Conservation (phyloP, 2,113 vertebrate genomes). For the Budorcas taxicolor region DNA sequence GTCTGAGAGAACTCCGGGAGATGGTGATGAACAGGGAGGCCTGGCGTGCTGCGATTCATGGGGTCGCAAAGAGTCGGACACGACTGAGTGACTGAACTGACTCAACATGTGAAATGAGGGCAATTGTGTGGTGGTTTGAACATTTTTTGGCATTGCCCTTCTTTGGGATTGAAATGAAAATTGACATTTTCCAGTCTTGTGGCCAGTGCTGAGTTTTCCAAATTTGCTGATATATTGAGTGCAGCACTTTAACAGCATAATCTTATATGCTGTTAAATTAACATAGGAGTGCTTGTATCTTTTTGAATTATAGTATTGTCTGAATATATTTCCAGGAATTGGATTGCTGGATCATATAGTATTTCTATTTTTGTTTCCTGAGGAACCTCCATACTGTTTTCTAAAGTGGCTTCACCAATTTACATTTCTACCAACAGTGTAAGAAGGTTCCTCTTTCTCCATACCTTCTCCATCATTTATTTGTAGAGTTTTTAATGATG, state of each 20-base stretch:
- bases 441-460: neutral
- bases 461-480: neutral
- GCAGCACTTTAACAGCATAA: neutral
- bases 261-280: neutral
- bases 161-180: neutral
- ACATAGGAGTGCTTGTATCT: neutral
- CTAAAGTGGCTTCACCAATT: neutral
- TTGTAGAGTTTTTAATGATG: neutral
- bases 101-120: neutral
- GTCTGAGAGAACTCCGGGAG: too few relatives aligned
- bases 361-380: neutral
- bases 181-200: neutral
- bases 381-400: neutral
- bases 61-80: too few relatives aligned
- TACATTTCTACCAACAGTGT: neutral
- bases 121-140: neutral
- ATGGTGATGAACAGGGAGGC: too few relatives aligned
- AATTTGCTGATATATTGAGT: neutral
- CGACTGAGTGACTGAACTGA: too few relatives aligned
- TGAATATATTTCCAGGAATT: neutral
- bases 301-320: neutral
- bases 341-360: neutral
- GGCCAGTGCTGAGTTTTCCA: neutral
- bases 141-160: neutral
- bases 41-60: too few relatives aligned